Conservation (phyloP, 2,113 vertebrate species). For the Tetraodon nigroviridis region DNA sequence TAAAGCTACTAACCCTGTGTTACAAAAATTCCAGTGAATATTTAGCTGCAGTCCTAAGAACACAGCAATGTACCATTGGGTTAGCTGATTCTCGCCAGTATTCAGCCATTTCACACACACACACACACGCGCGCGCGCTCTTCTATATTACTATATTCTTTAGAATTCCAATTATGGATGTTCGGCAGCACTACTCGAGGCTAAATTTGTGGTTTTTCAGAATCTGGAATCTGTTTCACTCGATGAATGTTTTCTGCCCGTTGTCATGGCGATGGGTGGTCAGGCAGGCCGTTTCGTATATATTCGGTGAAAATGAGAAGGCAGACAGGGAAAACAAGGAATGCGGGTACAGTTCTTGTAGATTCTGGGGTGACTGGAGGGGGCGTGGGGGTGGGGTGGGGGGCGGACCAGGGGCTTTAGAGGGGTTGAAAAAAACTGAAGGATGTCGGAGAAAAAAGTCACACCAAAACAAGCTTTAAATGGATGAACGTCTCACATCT, state of each 20-base stretch:
- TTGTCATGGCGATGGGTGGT: slow-evolving; percentile 60
- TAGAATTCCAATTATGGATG: slow-evolving; percentile 1
- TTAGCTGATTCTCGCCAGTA: no score
- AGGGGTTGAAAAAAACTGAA: slow-evolving; percentile 33
- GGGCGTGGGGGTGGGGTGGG: slow-evolving; percentile 24
- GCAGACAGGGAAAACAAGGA: slow-evolving; percentile 26
- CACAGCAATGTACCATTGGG: no score
- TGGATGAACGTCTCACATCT: no score
- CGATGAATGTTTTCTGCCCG: slow-evolving; percentile 60
- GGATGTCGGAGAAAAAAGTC: slow-evolving; percentile 41
- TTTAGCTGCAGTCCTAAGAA: no score
- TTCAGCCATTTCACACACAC: slow-evolving; percentile 1
- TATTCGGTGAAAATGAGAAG: slow-evolving; percentile 44
- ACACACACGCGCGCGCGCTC: not conserved
- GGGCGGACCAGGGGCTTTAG: no score
- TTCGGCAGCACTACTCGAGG: slow-evolving; percentile 36
- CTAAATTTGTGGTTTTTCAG: slow-evolving; percentile 44
- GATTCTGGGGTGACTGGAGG: slow-evolving; percentile 10
- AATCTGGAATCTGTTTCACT: slow-evolving; percentile 62
- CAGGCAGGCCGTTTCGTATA: slow-evolving; percentile 53
- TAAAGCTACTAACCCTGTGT: no score
- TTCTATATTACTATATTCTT: slow-evolving; percentile 4
- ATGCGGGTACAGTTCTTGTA: slow-evolving; percentile 24
- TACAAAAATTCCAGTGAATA: not conserved
- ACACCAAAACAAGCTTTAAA: not conserved